Evolutionary conservation across 2,113 vertebrate genomes (phyloP).

Genomic region (Hypanus sabinus): DNA sequence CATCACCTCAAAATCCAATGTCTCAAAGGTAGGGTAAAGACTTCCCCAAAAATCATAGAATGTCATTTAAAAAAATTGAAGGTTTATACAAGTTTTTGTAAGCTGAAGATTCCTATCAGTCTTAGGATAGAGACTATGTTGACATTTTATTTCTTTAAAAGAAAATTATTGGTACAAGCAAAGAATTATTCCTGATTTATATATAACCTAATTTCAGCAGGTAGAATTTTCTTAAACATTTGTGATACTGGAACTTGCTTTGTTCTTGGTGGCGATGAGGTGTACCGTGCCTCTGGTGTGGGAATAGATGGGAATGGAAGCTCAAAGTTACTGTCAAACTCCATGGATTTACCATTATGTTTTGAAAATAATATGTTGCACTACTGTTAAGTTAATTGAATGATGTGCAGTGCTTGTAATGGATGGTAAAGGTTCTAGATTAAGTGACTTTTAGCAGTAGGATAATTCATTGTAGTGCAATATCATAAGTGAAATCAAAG

Average conservation of each 20-base stretch:
- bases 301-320: neutral
- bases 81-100: neutral
- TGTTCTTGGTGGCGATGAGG: neutral
- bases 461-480: neutral
- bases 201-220: neutral
- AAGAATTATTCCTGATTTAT: neutral
- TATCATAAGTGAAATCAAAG: too few species aligned
- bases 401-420: neutral
- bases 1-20: neutral
- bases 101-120: neutral
- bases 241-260: neutral
- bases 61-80: neutral
- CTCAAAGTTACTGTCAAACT: neutral
- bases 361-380: neutral
- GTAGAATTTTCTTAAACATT: neutral
- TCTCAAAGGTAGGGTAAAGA: neutral
- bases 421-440: neutral
- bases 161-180: too few species aligned
- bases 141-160: too few species aligned
- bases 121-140: neutral
- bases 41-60: neutral
- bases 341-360: neutral
- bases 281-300: neutral
- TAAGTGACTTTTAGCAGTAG: neutral
- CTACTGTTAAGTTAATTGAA: neutral